Evolutionary conservation across 2,113 vertebrate species (phyloP).

Genomic region (Poeciliopsis prolifica): DNA sequence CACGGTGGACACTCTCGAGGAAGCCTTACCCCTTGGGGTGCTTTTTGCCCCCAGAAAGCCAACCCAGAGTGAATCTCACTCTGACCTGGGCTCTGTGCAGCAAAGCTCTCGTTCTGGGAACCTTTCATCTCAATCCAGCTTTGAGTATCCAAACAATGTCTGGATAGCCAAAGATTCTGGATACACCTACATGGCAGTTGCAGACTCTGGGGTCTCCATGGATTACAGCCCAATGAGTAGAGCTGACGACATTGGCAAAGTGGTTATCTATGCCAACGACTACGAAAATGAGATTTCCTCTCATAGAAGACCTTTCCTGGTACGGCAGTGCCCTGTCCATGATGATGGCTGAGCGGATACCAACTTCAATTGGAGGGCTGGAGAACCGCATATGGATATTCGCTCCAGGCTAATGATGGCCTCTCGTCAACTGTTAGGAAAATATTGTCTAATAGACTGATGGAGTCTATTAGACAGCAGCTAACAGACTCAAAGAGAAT

Average conservation of each 20-base stretch:
- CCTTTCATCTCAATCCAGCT: slow-evolving; percentile 78
- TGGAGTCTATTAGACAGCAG: slow-evolving; percentile 7
- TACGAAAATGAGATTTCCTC: slow-evolving; percentile 78
- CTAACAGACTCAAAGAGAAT: slow-evolving; percentile 28
- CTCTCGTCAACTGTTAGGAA: slow-evolving; percentile 29
- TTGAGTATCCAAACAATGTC: slow-evolving; percentile 80
- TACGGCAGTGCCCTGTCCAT: slow-evolving; percentile 36
- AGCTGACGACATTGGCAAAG: slow-evolving; percentile 46
- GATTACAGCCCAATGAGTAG: slow-evolving; percentile 82
- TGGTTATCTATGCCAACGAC: slow-evolving; percentile 74
- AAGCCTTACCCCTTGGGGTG: slow-evolving; percentile 63
- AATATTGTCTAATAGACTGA: not conserved
- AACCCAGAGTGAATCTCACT: slow-evolving; percentile 59
- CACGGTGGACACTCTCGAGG: slow-evolving; percentile 60
- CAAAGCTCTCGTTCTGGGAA: slow-evolving; percentile 68
- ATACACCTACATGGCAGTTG: slow-evolving; percentile 83
- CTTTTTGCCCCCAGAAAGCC: slow-evolving; percentile 65
- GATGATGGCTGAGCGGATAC: slow-evolving; percentile 43
- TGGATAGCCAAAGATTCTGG: slow-evolving; percentile 71
- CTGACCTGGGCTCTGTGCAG: slow-evolving; percentile 72
- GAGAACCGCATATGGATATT: slow-evolving; percentile 5
- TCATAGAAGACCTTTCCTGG: slow-evolving; percentile 42
- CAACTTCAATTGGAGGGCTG: not conserved
- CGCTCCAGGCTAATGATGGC: slow-evolving; percentile 8
- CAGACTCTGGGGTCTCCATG: slow-evolving; percentile 85